Evolutionary conservation across 2,113 vertebrate species (phyloP), one percentile per base, ranked within the genome.

Genomic region (Isurus oxyrinchus): DNA sequence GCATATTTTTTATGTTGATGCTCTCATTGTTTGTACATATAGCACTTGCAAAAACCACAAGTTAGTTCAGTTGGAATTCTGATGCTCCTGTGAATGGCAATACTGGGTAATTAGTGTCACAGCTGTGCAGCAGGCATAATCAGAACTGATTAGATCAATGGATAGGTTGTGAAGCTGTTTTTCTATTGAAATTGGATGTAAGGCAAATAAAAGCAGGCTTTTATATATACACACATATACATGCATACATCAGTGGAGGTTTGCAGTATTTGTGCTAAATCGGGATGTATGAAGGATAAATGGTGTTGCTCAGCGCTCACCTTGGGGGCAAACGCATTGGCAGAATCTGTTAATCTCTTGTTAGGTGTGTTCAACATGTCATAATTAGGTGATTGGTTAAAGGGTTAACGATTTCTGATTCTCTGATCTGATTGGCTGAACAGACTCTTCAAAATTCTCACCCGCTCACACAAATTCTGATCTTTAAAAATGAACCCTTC

Each of bases 171-270:
- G 19, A 67, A 67, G 61, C 31, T 67, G 16, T 67, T 66, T 95
- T 67, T 67, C 63, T 49, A 95, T 49, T 95, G 93, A 67, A 95
- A 95, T 67, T 66, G 44, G 35, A 95, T 66, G 40, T 49, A 66
- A 95, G 44, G 35, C 14, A 66, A 91, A 49, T 49, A 95, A 67
- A 69, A 27, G 63, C n/a, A 95, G 19, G 8, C 23, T 44, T 91
- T 95, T 63, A 67, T 67, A 94, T 40, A 53, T 25, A 87, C 44
- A 91, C 55, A 91, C 27, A 94, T 94, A 21, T 94, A 13, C 3
- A 4, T 55, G 21, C 44, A 53, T 53, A 53, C 19, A 91, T 35
- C 55, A 59, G 55, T 59, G 55, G 11, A 35, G 11, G 57, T 91
- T 90, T 55, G 55, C 10, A 90, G 25, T 27, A 90, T 90, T 49